Evolutionary conservation across 1,140 invertebrate genomes (phyloP).

Genomic region (Diabrotica undecimpunctata): DNA sequence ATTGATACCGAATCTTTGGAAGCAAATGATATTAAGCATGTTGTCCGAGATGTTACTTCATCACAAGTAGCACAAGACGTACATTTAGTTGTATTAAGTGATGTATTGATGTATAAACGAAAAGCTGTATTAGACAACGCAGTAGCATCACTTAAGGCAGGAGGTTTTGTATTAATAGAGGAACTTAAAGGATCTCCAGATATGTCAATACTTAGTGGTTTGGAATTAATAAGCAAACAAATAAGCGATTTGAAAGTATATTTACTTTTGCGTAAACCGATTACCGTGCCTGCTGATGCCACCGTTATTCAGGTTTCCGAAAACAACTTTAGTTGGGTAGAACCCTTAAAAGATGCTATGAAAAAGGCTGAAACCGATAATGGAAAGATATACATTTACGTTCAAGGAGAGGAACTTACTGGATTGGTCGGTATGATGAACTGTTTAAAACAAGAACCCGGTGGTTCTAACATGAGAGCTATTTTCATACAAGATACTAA

Average conservation of each 20-base stretch:
- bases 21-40: constrained; percentile 54
- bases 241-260: constrained; percentile 56
- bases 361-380: constrained; percentile 56
- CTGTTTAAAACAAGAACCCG: constrained; percentile 81
- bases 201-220: constrained; percentile 47
- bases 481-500: constrained; percentile 66
- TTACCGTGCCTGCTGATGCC: constrained; percentile 46
- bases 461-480: constrained; percentile 65
- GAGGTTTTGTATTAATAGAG: constrained; percentile 75
- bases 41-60: constrained; percentile 53
- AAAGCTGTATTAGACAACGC: constrained; percentile 56
- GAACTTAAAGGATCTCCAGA: constrained; percentile 60
- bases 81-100: constrained; percentile 61
- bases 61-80: constrained; percentile 60
- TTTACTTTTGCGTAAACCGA: constrained; percentile 56
- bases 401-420: constrained; percentile 61
- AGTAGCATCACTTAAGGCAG: constrained; percentile 58
- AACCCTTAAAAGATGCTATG: constrained; percentile 68
- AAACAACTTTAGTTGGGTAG: constrained; percentile 77
- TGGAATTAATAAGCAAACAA: constrained; percentile 56
- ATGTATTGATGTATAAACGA: constrained; percentile 55
- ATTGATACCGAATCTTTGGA: constrained; percentile 52
- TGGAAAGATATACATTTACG: constrained; percentile 68
- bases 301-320: constrained; percentile 61
- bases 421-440: constrained; percentile 86